Conservation (phyloP, 2,888 invertebrate species). For the Cerastoderma edule region DNA sequence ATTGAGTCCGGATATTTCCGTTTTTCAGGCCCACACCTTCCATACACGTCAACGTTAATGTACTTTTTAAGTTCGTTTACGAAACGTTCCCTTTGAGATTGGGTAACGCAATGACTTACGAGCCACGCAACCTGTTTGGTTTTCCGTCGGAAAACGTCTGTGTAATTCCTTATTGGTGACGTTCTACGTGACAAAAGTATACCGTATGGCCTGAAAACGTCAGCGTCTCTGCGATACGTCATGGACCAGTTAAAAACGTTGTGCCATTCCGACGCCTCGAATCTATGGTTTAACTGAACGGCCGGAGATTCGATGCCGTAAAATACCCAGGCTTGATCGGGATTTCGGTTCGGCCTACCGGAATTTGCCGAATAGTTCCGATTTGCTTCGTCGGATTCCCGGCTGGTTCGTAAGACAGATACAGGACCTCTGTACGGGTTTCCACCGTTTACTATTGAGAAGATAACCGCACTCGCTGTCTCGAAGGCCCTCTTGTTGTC, state of each 20-base stretch:
- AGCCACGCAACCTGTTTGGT: constrained; percentile 43
- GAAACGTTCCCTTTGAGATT: constrained; percentile 49
- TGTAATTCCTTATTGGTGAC: constrained; percentile 18
- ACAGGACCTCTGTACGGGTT: too few relatives aligned
- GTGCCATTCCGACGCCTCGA: background rate
- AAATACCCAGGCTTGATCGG: background rate
- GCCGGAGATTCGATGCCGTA: background rate
- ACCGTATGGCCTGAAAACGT: background rate
- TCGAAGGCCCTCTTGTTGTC: background rate
- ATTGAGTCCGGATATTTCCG: constrained; percentile 27
- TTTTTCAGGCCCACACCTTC: constrained; percentile 51
- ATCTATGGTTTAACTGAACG: background rate
- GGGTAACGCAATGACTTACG: constrained; percentile 56
- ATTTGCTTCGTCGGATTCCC: too few relatives aligned
- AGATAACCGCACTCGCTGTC: background rate
- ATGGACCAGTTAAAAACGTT: constrained; percentile 2
- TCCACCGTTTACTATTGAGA: background rate
- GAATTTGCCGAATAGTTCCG: too few relatives aligned
- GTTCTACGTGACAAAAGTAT: background rate
- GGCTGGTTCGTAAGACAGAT: too few relatives aligned
- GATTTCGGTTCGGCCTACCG: background rate
- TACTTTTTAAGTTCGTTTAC: constrained; percentile 35
- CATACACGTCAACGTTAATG: constrained; percentile 51
- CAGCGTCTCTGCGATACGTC: constrained; percentile 1
- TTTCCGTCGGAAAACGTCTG: constrained; percentile 33